Evolutionary conservation across 2,888 invertebrate species (phyloP).

Genomic region (Heteropelma amictum): DNA sequence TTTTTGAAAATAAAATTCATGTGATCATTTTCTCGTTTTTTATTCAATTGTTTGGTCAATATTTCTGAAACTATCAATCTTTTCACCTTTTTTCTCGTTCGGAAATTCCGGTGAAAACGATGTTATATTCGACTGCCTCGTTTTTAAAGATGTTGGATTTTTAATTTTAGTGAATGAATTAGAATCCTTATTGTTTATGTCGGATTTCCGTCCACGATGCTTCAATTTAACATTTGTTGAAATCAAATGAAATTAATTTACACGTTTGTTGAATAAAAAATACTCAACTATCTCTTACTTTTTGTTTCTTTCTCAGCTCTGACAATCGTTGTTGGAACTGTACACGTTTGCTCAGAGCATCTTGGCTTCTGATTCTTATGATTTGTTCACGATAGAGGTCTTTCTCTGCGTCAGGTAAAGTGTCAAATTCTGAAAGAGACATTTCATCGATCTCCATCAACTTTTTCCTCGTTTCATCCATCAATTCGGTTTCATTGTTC

Average conservation of each 20-base stretch:
- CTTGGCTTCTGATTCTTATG: constrained; percentile 57
- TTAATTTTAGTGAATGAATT: constrained; percentile 22
- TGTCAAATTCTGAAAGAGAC: constrained; percentile 64
- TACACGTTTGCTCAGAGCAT: constrained; percentile 55
- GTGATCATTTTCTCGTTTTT: not conserved
- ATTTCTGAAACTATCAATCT: constrained; percentile 37
- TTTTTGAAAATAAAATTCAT: not conserved
- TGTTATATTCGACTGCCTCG: constrained; percentile 29
- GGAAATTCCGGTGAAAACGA: constrained; percentile 25
- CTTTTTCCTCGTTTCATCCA: constrained; percentile 34
- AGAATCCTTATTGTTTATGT: not conserved
- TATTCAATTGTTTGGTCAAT: constrained; percentile 41
- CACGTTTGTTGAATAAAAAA: no score
- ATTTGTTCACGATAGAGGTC: constrained; percentile 59
- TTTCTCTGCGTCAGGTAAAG: constrained; percentile 63
- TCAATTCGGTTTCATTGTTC: constrained; percentile 9
- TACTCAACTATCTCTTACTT: no score
- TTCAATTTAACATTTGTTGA: no score
- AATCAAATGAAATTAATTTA: no score
- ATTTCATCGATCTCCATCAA: constrained; percentile 62
- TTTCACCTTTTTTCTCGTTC: constrained; percentile 34
- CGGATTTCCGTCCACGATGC: not conserved
- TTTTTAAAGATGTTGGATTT: constrained; percentile 2
- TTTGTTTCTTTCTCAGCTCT: constrained; percentile 40
- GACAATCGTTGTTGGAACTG: constrained; percentile 53